Evolutionary conservation across 2,888 invertebrate species (phyloP), one percentile per base, ranked within the genome.

Genomic region (Ariolimax columbianus): DNA sequence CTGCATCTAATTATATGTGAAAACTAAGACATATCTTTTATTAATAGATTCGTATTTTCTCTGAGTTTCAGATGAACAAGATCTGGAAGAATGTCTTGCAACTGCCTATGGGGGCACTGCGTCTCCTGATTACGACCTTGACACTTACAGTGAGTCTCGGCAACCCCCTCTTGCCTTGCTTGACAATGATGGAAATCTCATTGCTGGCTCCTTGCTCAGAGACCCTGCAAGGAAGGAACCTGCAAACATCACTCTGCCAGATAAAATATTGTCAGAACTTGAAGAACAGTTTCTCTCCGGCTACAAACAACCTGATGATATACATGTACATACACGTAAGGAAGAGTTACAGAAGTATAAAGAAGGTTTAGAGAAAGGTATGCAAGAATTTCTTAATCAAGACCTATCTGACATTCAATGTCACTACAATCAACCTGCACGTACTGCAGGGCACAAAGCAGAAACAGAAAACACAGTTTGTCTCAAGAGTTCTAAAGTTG

Each of bases 341-440:
- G 70, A 80, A 40, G 73, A 82, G 59, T 59, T 82, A 1, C 72
- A 73, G 59, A 82, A 59, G 19, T 82, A 82, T 30, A 82, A 55
- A 55, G 82, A 82, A 73, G 73, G 73, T 55, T 59, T 82, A 26
- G 82, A 82, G n/a, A 59, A 40, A 73, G 82, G 82, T 2, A 82
- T 82, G 82, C 51, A 70, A n/a, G 82, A 82, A 23, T 82, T 82
- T 73, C 73, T 82, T 63, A 78, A 78, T 19, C 63, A 78, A n/a
- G 78, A 59, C 1, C 7, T 66, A 11, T 38, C 66, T 1, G 38
- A 78, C 17, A 38, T 40, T 11, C 43, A 19, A 19, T 40, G 4
- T 23, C 23, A 40, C 26, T 40, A 72, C 40, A 40, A 40, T 33
- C 30, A 66, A 33, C 23, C 66, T 33, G 66, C 66, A 66, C 14